Percentiles rank a stretch among this genome's conserved stretches.
Evolutionary conservation across 92 coral and sea anemone genomes (phyloP).

Genomic region (Porites lobata): DNA sequence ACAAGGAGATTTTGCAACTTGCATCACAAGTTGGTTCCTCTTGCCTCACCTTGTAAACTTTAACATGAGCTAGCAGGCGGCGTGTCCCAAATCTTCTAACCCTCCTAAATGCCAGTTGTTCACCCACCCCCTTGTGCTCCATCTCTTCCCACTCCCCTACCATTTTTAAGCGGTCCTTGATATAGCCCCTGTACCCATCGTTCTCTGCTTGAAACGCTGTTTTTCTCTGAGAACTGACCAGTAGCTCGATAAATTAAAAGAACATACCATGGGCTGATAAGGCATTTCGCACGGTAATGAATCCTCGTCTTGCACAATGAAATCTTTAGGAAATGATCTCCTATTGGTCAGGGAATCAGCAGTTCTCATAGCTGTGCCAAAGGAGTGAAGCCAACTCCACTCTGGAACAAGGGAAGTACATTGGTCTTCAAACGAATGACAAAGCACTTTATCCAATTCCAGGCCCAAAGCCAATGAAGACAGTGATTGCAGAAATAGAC

Average conservation of each 20-base stretch:
- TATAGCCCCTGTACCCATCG: no score
- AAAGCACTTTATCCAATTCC: constrained; percentile 77
- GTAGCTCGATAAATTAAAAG: not conserved
- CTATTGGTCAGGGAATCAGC: constrained; percentile 83
- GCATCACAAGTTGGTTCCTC: no score
- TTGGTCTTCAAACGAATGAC: constrained; percentile 46
- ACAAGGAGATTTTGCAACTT: no score
- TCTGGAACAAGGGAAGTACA: constrained; percentile 53
- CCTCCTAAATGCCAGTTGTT: no score
- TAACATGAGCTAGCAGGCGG: no score
- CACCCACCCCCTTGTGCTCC: no score
- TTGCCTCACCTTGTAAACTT: no score
- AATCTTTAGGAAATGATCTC: constrained; percentile 65
- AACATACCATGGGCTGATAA: constrained; percentile 76
- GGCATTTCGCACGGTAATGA: constrained; percentile 74
- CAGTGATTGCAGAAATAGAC: constrained; percentile 83
- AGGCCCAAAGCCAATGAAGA: constrained; percentile 81
- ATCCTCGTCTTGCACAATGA: constrained; percentile 78
- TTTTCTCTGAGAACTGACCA: not conserved
- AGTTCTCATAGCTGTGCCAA: constrained; percentile 71
- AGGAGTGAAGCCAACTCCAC: constrained; percentile 83
- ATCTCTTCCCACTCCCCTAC: no score
- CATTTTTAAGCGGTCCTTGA: no score
- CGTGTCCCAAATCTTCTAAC: no score
- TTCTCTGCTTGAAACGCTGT: no score